phyloP scores from a whole-genome alignment of 2,113 vertebrate species.

The Fregetta grallaria region DNA sequence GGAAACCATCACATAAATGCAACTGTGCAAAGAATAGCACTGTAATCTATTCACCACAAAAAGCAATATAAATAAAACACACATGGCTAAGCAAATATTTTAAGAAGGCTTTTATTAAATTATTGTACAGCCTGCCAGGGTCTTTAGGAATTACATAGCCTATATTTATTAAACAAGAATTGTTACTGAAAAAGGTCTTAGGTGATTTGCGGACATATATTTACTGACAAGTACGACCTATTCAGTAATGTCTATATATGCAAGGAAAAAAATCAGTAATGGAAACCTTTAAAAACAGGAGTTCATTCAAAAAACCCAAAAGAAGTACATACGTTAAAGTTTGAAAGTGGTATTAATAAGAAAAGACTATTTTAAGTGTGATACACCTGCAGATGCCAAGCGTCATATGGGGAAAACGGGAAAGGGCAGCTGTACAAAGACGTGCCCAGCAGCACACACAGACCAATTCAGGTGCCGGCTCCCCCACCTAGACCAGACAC shows the following conservation, averaged over 20 bases:
- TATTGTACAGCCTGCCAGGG: not conserved
- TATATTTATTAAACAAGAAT: not conserved
- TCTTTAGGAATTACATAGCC: not conserved
- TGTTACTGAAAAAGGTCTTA: not conserved
- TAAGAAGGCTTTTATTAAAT: conserved; percentile 34
- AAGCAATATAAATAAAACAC: conserved; percentile 12
- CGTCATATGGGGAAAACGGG: fast-evolving
- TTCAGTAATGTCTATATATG: not conserved
- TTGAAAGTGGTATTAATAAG: not conserved
- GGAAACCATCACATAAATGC: not conserved
- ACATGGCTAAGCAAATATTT: not conserved
- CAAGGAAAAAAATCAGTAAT: not conserved
- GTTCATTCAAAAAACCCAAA: not conserved
- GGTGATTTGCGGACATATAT: not conserved
- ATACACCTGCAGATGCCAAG: not conserved
- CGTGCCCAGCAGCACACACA: not conserved
- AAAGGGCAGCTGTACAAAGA: not conserved
- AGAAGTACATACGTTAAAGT: not conserved
- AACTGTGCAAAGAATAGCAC: not conserved
- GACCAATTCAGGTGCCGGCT: not conserved
- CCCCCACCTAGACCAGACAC: fast-evolving
- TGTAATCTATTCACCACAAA: not conserved
- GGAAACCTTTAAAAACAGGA: not conserved
- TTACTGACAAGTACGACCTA: not conserved
- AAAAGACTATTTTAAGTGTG: not conserved